Evolutionary conservation across 2,797 vertebrate genomes (phyloP).

Genomic region (Lacerta bilineata): DNA sequence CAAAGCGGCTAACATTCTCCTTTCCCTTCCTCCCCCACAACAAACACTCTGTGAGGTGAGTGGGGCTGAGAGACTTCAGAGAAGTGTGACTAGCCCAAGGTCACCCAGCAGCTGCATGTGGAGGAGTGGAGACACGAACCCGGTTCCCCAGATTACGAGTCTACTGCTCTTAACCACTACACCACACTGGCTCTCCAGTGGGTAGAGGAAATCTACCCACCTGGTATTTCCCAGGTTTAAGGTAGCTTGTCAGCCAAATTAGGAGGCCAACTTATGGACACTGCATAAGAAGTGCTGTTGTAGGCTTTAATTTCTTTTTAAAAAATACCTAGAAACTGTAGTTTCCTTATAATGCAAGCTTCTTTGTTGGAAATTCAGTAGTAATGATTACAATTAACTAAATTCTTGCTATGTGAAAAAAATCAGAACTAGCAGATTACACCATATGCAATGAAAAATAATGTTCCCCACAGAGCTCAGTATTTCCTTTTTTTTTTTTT

Average conservation of each 20-base stretch:
- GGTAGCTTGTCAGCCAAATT: background rate
- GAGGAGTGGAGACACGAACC: too few species aligned
- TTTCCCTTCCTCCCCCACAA: too few species aligned
- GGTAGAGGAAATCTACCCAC: background rate
- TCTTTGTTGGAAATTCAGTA: background rate
- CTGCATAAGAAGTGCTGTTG: background rate
- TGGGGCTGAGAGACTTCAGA: too few species aligned
- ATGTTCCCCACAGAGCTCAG: background rate
- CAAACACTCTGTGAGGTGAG: too few species aligned
- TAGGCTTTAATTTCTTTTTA: background rate
- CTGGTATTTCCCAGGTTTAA: background rate
- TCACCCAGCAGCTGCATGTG: too few species aligned
- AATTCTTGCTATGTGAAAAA: background rate
- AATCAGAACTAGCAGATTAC: background rate
- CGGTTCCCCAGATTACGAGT: too few species aligned
- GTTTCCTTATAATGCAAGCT: background rate
- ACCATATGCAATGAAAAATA: background rate
- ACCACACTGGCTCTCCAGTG: too few species aligned
- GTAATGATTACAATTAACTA: background rate
- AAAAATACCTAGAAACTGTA: too few species aligned
- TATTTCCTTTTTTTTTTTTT: too few species aligned
- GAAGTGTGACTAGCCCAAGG: too few species aligned
- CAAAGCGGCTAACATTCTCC: too few species aligned
- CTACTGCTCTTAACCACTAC: too few species aligned
- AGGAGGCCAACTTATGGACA: background rate